Evolutionary conservation across 2,797 vertebrate genomes (phyloP).

Genomic region (Scyliorhinus canicula): DNA sequence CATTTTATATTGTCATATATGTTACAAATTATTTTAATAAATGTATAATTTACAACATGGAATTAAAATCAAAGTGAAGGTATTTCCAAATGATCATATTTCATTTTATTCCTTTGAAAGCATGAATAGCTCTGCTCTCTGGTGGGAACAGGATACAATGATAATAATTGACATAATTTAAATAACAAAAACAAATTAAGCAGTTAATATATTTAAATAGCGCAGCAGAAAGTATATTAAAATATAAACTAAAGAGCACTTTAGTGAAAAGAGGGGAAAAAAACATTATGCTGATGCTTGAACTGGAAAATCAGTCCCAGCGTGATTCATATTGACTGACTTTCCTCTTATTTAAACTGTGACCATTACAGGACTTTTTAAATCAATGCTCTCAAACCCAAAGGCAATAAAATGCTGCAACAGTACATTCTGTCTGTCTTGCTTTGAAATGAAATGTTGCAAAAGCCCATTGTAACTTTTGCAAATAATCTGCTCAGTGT

Average conservation of each 20-base stretch:
- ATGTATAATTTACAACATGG: background rate
- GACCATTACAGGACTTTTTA: background rate
- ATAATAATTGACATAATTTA: background rate
- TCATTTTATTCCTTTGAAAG: background rate
- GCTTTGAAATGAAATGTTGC: background rate
- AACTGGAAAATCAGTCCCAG: background rate
- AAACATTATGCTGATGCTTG: background rate
- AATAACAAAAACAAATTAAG: background rate
- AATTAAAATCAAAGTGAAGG: background rate
- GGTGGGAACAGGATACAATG: background rate
- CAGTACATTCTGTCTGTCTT: background rate
- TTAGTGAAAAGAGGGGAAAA: background rate
- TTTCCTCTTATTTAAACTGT: background rate
- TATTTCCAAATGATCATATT: background rate
- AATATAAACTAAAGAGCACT: background rate
- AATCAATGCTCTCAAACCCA: background rate
- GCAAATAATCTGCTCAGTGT: background rate
- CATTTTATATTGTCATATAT: background rate
- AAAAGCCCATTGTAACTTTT: background rate
- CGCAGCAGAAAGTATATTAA: background rate
- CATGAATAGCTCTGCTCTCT: background rate
- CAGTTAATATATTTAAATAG: background rate
- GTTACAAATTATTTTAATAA: background rate
- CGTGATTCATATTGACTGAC: background rate
- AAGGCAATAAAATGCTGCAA: constrained; percentile 2